Conservation (phyloP, 2,888 invertebrate species). For the Amphiduros pacificus region DNA sequence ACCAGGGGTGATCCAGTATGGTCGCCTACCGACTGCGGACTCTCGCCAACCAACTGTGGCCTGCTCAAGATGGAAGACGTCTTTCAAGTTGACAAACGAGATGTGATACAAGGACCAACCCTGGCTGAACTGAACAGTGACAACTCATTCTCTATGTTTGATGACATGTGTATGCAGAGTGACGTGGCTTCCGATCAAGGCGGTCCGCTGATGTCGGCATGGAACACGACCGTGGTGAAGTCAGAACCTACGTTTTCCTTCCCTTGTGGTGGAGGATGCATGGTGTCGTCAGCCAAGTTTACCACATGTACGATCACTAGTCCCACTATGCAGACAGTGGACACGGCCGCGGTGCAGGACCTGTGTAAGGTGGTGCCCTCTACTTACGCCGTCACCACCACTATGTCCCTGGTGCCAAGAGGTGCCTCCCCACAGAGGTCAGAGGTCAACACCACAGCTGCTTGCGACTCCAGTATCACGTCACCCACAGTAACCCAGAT, state of each 20-base stretch:
- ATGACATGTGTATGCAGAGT: slow-evolving; percentile 3
- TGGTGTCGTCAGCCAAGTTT: background rate
- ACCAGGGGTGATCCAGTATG: slow-evolving; percentile 7
- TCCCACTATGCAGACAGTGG: background rate
- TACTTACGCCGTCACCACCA: slow-evolving; percentile 3
- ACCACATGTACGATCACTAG: slow-evolving; percentile 6
- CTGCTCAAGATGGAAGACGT: slow-evolving; percentile 17
- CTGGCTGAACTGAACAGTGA: slow-evolving; percentile 17
- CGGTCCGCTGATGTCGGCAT: background rate
- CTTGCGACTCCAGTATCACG: no score
- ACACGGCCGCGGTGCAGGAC: background rate
- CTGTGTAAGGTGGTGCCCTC: background rate
- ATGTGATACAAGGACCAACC: slow-evolving; percentile 17
- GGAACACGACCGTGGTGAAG: background rate
- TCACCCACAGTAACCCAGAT: background rate
- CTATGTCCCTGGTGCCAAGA: slow-evolving; percentile 1
- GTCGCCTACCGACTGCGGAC: slow-evolving; percentile 7
- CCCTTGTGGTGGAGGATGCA: slow-evolving; percentile 2
- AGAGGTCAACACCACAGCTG: no score
- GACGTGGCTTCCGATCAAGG: slow-evolving; percentile 6
- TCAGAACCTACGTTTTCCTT: background rate
- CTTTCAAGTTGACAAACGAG: slow-evolving; percentile 16
- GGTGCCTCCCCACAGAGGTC: no score
- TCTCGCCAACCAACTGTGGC: slow-evolving; percentile 1
- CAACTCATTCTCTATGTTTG: slow-evolving; percentile 6